Conservation (phyloP, 2,113 vertebrate species). For the Ia io region DNA sequence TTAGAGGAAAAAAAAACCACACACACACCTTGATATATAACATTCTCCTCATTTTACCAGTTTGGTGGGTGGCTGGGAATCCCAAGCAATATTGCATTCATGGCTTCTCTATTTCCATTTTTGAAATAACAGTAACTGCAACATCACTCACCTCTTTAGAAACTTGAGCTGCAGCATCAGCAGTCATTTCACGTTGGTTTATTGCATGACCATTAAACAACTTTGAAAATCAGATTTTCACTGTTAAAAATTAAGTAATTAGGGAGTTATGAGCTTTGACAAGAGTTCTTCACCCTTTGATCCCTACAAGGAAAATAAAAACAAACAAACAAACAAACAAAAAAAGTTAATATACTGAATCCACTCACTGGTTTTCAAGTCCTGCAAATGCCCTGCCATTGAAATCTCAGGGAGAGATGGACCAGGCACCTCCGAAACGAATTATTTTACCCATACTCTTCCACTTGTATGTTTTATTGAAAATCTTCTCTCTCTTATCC, state of each 20-base stretch:
- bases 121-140: slow-evolving; percentile 29
- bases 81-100: not conserved
- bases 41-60: not conserved
- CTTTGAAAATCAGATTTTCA: slow-evolving; percentile 65
- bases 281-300: slow-evolving; percentile 48
- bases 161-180: not conserved
- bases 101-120: slow-evolving; percentile 39
- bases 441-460: slow-evolving; percentile 8
- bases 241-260: slow-evolving; percentile 68
- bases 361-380: not conserved
- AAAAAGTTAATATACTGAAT: not conserved
- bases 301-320: slow-evolving; percentile 51
- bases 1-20: not conserved
- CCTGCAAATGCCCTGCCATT: not conserved
- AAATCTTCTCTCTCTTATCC: slow-evolving; percentile 34
- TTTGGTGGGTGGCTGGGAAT: not conserved
- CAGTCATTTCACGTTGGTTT: not conserved
- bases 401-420: slow-evolving; percentile 33
- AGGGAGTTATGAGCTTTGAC: slow-evolving; percentile 35
- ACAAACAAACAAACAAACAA: slow-evolving; percentile 28
- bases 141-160: not conserved
- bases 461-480: slow-evolving; percentile 39
- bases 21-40: not conserved
- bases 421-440: not conserved
- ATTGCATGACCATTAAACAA: slow-evolving; percentile 51